Evolutionary conservation across 2,113 vertebrate genomes (phyloP), one percentile per base, ranked within the genome.

Genomic region (Daboia siamensis): DNA sequence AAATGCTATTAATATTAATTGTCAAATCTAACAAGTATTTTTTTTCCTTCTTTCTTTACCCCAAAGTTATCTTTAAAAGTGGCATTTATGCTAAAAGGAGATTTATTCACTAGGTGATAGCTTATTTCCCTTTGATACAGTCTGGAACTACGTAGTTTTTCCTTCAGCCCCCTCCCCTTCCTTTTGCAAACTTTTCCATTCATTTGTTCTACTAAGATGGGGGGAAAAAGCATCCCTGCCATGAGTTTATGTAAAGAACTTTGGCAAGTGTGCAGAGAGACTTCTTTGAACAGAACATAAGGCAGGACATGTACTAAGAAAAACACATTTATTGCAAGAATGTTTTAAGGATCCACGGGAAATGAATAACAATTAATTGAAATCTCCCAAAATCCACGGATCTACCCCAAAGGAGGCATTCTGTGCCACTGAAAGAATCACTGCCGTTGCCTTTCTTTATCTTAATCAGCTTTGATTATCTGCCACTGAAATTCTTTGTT

Each of bases 1-100:
- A 95, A 96, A 95, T 94, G 95, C 93, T 93, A 95, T 96, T 96
- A 96, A 95, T 95, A 95, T 96, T 93, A 96, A 96, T 94, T 96
- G 95, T 97, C 96, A 96, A 94, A 94, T 91, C 94, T 94, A 96
- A 95, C 95, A 95, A 94, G 94, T 94, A 96, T 96, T 96, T 94
- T 95, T n/a, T 93, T 94, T 95, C 94, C 94, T 96, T 94, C 93
- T 95, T 55, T 57, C n/a, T 57, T 33, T 91, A 85, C 33, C 92
- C 89, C 91, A 94, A 96, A 95, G 94, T 95, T 95, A 95, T 94
- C 94, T 94, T 86, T 95, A 93, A 96, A 96, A 69, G 86, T 88
- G 94, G 69, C 95, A 93, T 94, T 97, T 95, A 95, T 95, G 95
- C 93, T 92, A 56, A 90, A 92, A 94, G 56, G 89, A 95, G 86